Evolutionary conservation across 2,113 vertebrate species (phyloP).

Genomic region (Mirounga angustirostris): DNA sequence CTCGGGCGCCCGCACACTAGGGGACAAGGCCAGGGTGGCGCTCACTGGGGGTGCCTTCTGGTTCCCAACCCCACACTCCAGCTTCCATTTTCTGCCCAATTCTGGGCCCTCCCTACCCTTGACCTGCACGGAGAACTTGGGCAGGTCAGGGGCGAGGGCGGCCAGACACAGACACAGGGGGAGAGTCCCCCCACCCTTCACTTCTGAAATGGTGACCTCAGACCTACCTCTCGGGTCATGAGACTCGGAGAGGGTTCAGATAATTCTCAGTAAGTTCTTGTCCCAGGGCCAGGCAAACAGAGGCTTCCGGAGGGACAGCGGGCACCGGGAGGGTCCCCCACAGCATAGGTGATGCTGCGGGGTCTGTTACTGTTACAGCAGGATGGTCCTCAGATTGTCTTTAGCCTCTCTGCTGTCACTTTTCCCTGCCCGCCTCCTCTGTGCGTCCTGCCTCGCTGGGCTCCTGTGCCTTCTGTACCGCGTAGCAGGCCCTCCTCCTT

Average conservation of each 20-base stretch:
- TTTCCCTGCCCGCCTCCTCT: not conserved
- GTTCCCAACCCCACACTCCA: not conserved
- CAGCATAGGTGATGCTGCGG: not conserved
- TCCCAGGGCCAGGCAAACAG: not conserved
- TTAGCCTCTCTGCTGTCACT: not conserved
- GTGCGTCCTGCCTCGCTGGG: not conserved
- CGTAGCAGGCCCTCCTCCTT: not conserved
- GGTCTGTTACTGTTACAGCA: not conserved
- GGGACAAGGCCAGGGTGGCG: not conserved
- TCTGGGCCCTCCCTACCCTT: not conserved
- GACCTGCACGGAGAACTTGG: not conserved
- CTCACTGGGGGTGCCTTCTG: not conserved
- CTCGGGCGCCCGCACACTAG: slow-evolving; percentile 80
- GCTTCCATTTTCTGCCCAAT: not conserved
- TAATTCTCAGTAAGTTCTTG: not conserved
- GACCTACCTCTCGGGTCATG: not conserved
- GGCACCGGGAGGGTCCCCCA: not conserved
- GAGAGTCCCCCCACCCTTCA: not conserved
- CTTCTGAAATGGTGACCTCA: not conserved
- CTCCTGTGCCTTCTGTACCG: not conserved
- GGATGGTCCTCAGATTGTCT: not conserved
- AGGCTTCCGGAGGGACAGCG: not conserved
- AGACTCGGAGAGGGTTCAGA: not conserved
- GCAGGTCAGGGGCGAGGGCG: not conserved
- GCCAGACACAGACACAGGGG: not conserved